Percentiles rank a stretch among this genome's conserved stretches.
Conservation (phyloP, 1,140 invertebrate species). For the Drosophila lini region DNA sequence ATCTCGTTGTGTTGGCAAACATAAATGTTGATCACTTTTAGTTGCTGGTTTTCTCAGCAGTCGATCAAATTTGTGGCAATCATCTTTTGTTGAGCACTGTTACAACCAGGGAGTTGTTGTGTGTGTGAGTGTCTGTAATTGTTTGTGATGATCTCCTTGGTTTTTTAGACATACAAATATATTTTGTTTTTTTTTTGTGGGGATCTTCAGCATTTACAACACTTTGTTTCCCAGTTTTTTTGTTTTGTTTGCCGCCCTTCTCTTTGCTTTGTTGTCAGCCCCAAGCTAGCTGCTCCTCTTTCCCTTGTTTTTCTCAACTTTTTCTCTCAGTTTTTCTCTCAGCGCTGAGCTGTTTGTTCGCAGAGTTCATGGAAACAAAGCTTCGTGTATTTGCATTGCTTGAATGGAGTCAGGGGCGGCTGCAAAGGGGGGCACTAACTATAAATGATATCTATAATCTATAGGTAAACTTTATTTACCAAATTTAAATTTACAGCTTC, state of each 20-base stretch:
- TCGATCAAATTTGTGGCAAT: conserved; percentile 42
- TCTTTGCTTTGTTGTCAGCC: conserved; percentile 47
- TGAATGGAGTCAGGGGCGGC: conserved; percentile 13
- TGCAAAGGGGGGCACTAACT: not conserved
- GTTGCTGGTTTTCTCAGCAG: conserved; percentile 24
- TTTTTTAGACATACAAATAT: not conserved
- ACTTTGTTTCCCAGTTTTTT: conserved; percentile 29
- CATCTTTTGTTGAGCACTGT: conserved; percentile 41
- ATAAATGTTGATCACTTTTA: conserved; percentile 28
- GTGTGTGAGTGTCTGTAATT: conserved; percentile 14
- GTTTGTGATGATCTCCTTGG: conserved; percentile 29
- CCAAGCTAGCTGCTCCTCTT: conserved; percentile 12
- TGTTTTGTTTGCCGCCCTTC: conserved; percentile 41
- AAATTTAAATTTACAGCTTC: too few relatives aligned
- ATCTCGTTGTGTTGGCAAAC: conserved; percentile 9
- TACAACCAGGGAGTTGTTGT: conserved; percentile 7
- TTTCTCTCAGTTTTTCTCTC: conserved; percentile 10
- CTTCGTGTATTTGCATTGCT: conserved; percentile 30
- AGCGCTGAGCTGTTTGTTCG: conserved; percentile 20
- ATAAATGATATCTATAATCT: not conserved
- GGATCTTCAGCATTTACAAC: conserved; percentile 13
- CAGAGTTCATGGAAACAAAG: conserved; percentile 52
- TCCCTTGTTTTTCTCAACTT: conserved; percentile 11
- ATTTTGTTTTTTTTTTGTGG: conserved; percentile 11
- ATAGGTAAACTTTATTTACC: too few relatives aligned